Evolutionary conservation across 53 echinoderm and acorn worm genomes (phyloP).

Genomic region (Zoroaster sp.): DNA sequence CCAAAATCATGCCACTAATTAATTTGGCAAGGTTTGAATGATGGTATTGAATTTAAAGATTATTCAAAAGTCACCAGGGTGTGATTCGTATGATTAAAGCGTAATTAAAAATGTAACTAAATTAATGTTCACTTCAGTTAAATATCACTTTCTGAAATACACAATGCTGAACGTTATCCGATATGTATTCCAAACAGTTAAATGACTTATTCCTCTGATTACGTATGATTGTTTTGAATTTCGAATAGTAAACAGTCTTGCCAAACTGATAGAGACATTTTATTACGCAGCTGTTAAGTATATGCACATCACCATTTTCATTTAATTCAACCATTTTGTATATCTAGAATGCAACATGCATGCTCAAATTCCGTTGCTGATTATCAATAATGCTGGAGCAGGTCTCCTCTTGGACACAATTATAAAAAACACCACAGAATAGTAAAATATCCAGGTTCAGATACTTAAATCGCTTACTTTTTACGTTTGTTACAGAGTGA

Average conservation of each 20-base stretch:
- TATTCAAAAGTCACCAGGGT: neutral
- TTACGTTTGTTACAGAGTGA: slow-evolving; percentile 36
- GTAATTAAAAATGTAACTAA: neutral
- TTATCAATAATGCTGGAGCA: neutral
- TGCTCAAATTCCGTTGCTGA: neutral
- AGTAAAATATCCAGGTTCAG: neutral
- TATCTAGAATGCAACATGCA: slow-evolving; percentile 15
- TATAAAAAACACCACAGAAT: neutral
- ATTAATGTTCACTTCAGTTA: neutral
- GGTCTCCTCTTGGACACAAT: neutral
- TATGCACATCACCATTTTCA: neutral
- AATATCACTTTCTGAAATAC: neutral
- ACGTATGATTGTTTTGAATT: neutral
- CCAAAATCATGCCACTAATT: too few relatives aligned
- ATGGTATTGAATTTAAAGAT: too few relatives aligned
- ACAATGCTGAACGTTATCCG: neutral
- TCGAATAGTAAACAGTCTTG: neutral
- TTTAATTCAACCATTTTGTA: neutral
- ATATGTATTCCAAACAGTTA: neutral
- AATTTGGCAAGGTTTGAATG: too few relatives aligned
- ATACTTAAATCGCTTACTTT: slow-evolving; percentile 39
- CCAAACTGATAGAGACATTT: neutral
- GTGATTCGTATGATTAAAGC: neutral
- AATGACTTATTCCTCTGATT: neutral
- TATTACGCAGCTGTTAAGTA: neutral